phyloP scores from a whole-genome alignment of 2,888 invertebrate species.

The Dicycla oo region DNA sequence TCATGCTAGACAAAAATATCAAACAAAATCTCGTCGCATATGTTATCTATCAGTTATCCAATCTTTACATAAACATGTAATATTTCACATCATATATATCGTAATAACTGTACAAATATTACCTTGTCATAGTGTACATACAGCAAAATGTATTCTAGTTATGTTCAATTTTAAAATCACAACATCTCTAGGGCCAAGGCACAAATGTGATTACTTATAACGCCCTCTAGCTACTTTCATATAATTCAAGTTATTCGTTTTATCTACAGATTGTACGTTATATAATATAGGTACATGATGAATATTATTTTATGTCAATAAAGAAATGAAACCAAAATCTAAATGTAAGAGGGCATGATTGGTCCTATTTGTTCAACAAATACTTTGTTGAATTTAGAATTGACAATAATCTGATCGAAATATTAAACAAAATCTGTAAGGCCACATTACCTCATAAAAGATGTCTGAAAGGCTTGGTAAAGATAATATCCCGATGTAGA shows the following conservation, averaged over 20 bases:
- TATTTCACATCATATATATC: slow-evolving; percentile 66
- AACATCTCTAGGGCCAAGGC: slow-evolving; percentile 87
- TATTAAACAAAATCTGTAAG: slow-evolving; percentile 37
- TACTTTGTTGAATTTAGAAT: slow-evolving; percentile 41
- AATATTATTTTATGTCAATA: slow-evolving; percentile 38
- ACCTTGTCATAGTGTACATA: slow-evolving; percentile 62
- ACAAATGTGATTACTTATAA: slow-evolving; percentile 84
- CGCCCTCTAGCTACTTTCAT: slow-evolving; percentile 76
- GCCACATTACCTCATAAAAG: slow-evolving; percentile 37
- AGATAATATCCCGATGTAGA: slow-evolving; percentile 58
- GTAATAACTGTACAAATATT: slow-evolving; percentile 70
- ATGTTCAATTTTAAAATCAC: slow-evolving; percentile 79
- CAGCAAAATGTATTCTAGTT: slow-evolving; percentile 59
- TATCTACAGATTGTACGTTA: slow-evolving; percentile 61
- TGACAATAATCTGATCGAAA: slow-evolving; percentile 40
- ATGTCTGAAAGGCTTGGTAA: slow-evolving; percentile 4
- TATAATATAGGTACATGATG: slow-evolving; percentile 43
- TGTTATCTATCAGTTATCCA: slow-evolving; percentile 44
- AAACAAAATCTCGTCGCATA: slow-evolving; percentile 44
- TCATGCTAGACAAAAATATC: slow-evolving; percentile 50
- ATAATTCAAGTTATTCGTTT: slow-evolving; percentile 55
- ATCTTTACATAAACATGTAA: slow-evolving; percentile 51
- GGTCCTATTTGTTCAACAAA: slow-evolving; percentile 53
- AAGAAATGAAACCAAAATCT: slow-evolving; percentile 27
- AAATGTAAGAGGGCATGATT: slow-evolving; percentile 47